Percentiles rank a stretch among this genome's conserved stretches.
phyloP scores from a whole-genome alignment of 2,888 invertebrate genomes.

The Polydrusus pterygomalis region DNA sequence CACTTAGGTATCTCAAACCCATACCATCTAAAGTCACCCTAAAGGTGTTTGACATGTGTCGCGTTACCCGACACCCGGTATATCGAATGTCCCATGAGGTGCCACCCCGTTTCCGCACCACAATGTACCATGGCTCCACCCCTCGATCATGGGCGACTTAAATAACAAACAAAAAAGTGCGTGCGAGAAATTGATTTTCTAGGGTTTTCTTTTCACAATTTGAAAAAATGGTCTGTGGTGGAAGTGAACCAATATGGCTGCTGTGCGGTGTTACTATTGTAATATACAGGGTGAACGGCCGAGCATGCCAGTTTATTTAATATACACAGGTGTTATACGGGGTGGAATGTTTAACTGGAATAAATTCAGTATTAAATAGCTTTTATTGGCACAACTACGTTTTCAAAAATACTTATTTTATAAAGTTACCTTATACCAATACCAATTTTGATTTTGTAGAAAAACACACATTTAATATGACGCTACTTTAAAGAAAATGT shows the following conservation, averaged over 20 bases:
- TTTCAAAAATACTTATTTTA: too few relatives aligned
- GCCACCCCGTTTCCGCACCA: conserved; percentile 46
- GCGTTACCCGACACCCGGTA: conserved; percentile 31
- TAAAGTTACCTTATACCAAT: too few relatives aligned
- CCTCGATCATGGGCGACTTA: conserved; percentile 43
- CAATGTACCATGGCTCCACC: conserved; percentile 48
- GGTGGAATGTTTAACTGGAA: too few relatives aligned
- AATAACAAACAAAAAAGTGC: conserved; percentile 43
- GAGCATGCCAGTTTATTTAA: background rate
- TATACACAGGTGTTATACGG: too few relatives aligned
- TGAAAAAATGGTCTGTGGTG: conserved; percentile 6
- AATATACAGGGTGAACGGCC: background rate
- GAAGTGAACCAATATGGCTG: conserved; percentile 39
- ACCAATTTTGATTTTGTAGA: too few relatives aligned
- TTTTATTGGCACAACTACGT: too few relatives aligned
- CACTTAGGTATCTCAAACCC: background rate
- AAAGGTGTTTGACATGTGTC: conserved; percentile 52
- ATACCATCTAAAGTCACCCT: conserved; percentile 32
- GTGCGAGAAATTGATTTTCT: conserved; percentile 37
- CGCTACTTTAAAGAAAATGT: too few relatives aligned
- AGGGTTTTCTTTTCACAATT: conserved; percentile 36
- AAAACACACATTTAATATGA: too few relatives aligned
- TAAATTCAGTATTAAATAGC: too few relatives aligned
- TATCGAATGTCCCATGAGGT: conserved; percentile 43
- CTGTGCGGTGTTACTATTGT: too few relatives aligned